A percentile compares a stretch with the other conserved stretches of the same genome.
phyloP scores from a whole-genome alignment of 2,113 vertebrate species.

The Cyanistes caeruleus region DNA sequence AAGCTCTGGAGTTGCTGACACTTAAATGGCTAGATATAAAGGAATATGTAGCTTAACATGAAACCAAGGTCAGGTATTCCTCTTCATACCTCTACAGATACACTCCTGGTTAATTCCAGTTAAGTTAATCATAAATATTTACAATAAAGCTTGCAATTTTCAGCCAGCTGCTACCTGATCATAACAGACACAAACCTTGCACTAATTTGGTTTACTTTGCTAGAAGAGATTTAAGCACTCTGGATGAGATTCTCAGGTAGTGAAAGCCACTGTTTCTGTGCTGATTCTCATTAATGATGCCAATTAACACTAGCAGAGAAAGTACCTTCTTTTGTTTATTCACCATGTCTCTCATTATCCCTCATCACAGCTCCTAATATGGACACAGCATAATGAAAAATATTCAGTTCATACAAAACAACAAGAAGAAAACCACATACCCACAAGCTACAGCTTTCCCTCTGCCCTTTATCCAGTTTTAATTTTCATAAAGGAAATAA shows the following conservation, averaged over 20 bases:
- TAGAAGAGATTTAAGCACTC: neutral
- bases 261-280: neutral
- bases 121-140: neutral
- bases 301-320: neutral
- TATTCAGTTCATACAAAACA: neutral
- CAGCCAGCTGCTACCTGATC: neutral
- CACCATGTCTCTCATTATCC: neutral
- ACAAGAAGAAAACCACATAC: neutral
- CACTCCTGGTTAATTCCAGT: neutral
- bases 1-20: neutral
- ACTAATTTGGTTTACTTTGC: neutral
- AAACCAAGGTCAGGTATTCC: neutral
- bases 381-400: neutral
- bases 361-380: neutral
- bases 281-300: neutral
- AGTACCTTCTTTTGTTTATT: neutral
- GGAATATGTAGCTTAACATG: neutral
- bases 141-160: neutral
- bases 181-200: neutral
- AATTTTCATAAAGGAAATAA: neutral
- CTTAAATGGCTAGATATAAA: neutral
- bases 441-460: neutral
- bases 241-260: neutral
- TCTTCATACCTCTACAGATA: neutral
- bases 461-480: neutral